Percentiles rank a stretch among this genome's conserved stretches.
Conservation (phyloP, 2,888 invertebrate species). For the Drosophila trichaetosa region DNA sequence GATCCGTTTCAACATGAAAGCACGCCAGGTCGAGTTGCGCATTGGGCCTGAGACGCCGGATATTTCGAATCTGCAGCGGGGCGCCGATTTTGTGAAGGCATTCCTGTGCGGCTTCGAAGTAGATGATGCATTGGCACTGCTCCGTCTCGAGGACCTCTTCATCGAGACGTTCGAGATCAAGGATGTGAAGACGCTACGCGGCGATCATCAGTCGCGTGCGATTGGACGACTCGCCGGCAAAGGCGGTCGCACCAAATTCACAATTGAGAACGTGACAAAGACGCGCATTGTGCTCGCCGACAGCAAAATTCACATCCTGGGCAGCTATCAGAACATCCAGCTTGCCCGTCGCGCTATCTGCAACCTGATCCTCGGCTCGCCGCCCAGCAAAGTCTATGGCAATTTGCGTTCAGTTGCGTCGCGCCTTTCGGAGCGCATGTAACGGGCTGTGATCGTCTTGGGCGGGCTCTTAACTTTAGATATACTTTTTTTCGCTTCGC, state of each 20-base stretch:
- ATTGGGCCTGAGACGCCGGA: conserved; percentile 88
- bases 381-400: conserved; percentile 99
- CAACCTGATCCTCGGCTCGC: conserved; percentile 97
- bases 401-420: conserved; percentile 94
- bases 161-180: conserved; percentile 98
- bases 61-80: conserved; percentile 96
- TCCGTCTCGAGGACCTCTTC: conserved; percentile 98
- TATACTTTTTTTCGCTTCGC: conserved; percentile 20
- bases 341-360: conserved; percentile 97
- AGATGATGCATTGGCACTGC: conserved; percentile 96
- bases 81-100: conserved; percentile 98
- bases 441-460: conserved; percentile 67
- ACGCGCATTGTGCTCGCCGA: conserved; percentile 99
- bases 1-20: conserved; percentile 96
- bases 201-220: conserved; percentile 97
- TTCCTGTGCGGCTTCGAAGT: conserved; percentile 98
- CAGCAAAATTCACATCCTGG: conserved; percentile 97
- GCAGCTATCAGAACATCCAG: conserved; percentile 98
- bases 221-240: conserved; percentile 98
- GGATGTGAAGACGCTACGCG: conserved; percentile 97
- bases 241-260: conserved; percentile 98
- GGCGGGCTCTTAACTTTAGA: conserved; percentile 15
- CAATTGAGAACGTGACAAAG: conserved; percentile 99
- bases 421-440: conserved; percentile 93
- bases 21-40: conserved; percentile 88